Percentiles rank a stretch among this genome's conserved stretches.
These are phyloP conservation scores for Stegastes partitus DNA, from an alignment of 2,113 vertebrate species.

Conservation along the genomic window DNA sequence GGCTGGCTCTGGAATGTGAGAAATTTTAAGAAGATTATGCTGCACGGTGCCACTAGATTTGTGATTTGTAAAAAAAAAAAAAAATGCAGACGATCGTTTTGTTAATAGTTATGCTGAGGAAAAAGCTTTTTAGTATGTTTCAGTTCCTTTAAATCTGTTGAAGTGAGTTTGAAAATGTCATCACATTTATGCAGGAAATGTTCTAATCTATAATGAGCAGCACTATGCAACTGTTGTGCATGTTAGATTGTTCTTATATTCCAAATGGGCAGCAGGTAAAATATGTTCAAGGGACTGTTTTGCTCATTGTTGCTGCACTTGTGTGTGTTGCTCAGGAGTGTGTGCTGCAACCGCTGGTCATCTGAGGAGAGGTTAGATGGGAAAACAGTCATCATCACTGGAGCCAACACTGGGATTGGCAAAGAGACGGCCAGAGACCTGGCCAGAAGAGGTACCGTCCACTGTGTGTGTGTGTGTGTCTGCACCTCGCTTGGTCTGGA, in stretches of 20 bases:
- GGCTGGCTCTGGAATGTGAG: constrained; percentile 15
- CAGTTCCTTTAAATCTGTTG: neutral
- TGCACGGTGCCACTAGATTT: neutral
- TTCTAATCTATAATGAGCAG: too few relatives aligned
- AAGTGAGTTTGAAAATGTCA: neutral
- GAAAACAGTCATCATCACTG: constrained; percentile 85
- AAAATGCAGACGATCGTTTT: neutral
- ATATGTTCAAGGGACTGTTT: neutral
- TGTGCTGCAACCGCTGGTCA: constrained; percentile 79
- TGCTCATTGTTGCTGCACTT: neutral
- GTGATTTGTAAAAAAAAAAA: neutral
- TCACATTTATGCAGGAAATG: neutral
- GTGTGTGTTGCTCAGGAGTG: constrained; percentile 47
- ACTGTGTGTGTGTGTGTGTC: neutral
- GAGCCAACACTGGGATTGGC: constrained; percentile 87
- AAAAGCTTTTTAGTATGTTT: neutral
- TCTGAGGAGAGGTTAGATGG: constrained; percentile 82
- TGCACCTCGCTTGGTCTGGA: constrained; percentile 13
- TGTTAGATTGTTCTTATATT: too few relatives aligned
- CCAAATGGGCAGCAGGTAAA: too few relatives aligned
- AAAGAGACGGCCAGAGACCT: constrained; percentile 85
- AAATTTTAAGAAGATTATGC: constrained; percentile 44
- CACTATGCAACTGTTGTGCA: too few relatives aligned
- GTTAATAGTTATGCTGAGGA: neutral
- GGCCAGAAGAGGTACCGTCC: constrained; percentile 82